Evolutionary conservation across 2,113 vertebrate species (phyloP), one percentile per base, ranked within the genome.

Genomic region (Benitochromis conjunctus): DNA sequence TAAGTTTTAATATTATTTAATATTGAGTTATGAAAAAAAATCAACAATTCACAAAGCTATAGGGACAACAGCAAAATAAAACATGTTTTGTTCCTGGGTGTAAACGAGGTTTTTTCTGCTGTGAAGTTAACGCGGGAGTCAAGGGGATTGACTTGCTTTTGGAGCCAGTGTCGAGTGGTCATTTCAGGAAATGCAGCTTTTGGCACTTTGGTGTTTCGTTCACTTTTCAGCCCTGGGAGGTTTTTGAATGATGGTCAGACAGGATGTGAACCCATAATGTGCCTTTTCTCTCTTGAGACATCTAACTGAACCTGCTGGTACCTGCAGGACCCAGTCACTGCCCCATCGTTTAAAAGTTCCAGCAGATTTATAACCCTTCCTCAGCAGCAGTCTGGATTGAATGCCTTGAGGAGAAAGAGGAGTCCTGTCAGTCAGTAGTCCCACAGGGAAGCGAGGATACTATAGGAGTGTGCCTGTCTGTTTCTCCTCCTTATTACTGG

Each of bases 391-490:
- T 77, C 55, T 82, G 55, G 64, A 38, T 21, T 48, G 46, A 46
- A 53, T 41, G 81, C 79, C 87, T 77, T 16, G 48, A 93, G 90
- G 79, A 88, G 92, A 90, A 93, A 90, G 24, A 93, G 94, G 86
- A 88, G 85, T 57, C 83, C 83, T 91, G 89, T 90, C 91, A 91
- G 85, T 92, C 92, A 89, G 83, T 60, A 5, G 84, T 83, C 84
- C 83, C 82, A 57, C 58, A 11, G 84, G 84, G 81, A 74, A 54
- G 64, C 48, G 11, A 69, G 24, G 79, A 51, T 80, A 84, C 83
- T 74, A 78, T 31, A 80, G 60, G 74, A 88, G 77, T 58, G 80
- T 92, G 90, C 34, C 79, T 57, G 85, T 55, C 83, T 86, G 74
- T 69, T 88, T 83, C 86, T 89, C 60, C 69, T 56, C 83, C 87